Evolutionary conservation across 2,113 vertebrate species (phyloP).

Genomic region (Chaetodon auriga): DNA sequence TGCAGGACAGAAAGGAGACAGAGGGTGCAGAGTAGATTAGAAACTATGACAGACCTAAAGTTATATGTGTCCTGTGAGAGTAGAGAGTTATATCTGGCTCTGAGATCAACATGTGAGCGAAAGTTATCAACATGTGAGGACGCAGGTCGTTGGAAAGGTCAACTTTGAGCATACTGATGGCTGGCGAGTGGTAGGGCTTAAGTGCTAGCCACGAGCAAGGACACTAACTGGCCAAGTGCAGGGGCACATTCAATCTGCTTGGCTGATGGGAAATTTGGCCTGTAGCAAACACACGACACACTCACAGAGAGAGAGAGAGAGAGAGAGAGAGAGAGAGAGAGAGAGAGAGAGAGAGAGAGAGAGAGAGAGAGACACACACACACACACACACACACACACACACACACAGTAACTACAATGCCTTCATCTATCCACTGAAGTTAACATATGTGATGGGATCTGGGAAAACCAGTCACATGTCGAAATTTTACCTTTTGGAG

Average conservation of each 20-base stretch:
- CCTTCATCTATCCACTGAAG: no score
- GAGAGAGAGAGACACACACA: no score
- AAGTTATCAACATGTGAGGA: neutral
- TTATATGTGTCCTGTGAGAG: neutral
- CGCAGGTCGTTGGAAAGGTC: neutral
- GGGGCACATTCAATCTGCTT: slow-evolving; percentile 32
- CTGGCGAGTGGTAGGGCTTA: neutral
- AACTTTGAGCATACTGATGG: neutral
- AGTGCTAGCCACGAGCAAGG: slow-evolving; percentile 16
- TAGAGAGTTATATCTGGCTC: neutral
- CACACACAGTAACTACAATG: no score
- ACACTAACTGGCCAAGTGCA: slow-evolving; percentile 34
- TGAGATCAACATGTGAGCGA: neutral
- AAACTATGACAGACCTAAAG: neutral
- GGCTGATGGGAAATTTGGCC: slow-evolving; percentile 31
- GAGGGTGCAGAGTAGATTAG: neutral
- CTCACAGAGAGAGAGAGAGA: no score
- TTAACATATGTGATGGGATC: no score
- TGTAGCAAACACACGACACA: neutral
- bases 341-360: no score
- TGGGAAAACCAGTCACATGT: no score
- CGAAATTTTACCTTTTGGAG: no score
- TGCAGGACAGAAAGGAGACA: slow-evolving; percentile 24
- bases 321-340: no score
- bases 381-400: no score